A percentile compares a stretch with the other conserved stretches of the same genome.
These are phyloP conservation scores for Amphimallon solstitiale DNA, from an alignment of 2,888 invertebrate species.

Conservation along the genomic window DNA sequence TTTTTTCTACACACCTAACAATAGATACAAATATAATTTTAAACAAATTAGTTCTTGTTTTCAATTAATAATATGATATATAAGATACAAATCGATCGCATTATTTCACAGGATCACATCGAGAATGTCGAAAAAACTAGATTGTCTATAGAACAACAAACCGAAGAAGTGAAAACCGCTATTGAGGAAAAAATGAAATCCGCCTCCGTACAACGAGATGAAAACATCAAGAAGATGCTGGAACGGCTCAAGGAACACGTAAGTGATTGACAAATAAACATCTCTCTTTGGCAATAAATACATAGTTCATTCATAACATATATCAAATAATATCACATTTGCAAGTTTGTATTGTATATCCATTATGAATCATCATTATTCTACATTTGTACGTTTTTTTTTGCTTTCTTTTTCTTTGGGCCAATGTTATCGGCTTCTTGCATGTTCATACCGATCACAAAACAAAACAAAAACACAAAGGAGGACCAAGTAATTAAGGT, in stretches of 20 bases:
- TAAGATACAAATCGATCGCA: constrained; percentile 5
- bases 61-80: no score
- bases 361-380: constrained; percentile 8
- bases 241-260: constrained; percentile 93
- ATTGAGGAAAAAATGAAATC: constrained; percentile 89
- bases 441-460: constrained; percentile 31
- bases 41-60: no score
- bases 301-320: no score
- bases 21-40: no score
- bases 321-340: constrained; percentile 16
- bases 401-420: constrained; percentile 19
- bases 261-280: constrained; percentile 59
- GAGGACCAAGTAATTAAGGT: constrained; percentile 81
- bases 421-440: constrained; percentile 29
- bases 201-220: constrained; percentile 88
- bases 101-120: constrained; percentile 65
- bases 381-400: neutral
- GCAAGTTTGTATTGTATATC: constrained; percentile 21
- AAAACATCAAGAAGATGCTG: constrained; percentile 90
- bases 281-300: no score
- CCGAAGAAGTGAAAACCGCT: constrained; percentile 84
- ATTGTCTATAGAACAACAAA: constrained; percentile 84
- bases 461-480: constrained; percentile 65
- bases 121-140: constrained; percentile 76
- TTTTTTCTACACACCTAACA: no score